Percentiles rank a stretch among this genome's conserved stretches.
Evolutionary conservation across 1,140 invertebrate genomes (phyloP).

Genomic region (Drosophila ercepeae): DNA sequence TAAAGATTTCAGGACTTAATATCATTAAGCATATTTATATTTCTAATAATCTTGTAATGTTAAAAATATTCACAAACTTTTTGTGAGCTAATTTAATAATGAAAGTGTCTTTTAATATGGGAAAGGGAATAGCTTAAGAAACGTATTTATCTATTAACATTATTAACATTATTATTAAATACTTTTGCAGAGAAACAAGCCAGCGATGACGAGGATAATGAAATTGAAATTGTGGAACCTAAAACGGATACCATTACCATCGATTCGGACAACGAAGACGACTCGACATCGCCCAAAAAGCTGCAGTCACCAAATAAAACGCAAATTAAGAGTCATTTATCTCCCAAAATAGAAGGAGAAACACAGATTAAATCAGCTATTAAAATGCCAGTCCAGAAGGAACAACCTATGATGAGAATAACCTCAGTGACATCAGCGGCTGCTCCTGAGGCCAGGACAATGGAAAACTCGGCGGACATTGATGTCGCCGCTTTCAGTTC

Average conservation of each 20-base stretch:
- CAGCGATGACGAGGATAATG: slow-evolving; percentile 82
- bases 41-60: neutral
- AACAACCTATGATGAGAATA: slow-evolving; percentile 37
- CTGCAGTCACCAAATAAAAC: neutral
- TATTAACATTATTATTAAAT: neutral
- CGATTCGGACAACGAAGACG: slow-evolving; percentile 82
- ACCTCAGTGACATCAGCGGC: slow-evolving; percentile 55
- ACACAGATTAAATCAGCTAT: neutral
- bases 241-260: slow-evolving; percentile 82
- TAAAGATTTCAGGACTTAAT: slow-evolving; percentile 2
- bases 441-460: neutral
- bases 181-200: slow-evolving; percentile 76
- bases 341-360: neutral
- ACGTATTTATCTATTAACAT: neutral
- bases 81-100: neutral
- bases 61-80: slow-evolving; percentile 15
- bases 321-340: neutral
- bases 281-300: slow-evolving; percentile 19
- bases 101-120: neutral
- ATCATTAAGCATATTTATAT: slow-evolving; percentile 19
- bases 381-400: neutral
- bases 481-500: slow-evolving; percentile 72
- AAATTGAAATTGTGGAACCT: slow-evolving; percentile 83
- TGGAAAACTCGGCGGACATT: slow-evolving; percentile 17
- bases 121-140: neutral